Evolutionary conservation across 2,113 vertebrate genomes (phyloP).

Genomic region (Plotosus lineatus): DNA sequence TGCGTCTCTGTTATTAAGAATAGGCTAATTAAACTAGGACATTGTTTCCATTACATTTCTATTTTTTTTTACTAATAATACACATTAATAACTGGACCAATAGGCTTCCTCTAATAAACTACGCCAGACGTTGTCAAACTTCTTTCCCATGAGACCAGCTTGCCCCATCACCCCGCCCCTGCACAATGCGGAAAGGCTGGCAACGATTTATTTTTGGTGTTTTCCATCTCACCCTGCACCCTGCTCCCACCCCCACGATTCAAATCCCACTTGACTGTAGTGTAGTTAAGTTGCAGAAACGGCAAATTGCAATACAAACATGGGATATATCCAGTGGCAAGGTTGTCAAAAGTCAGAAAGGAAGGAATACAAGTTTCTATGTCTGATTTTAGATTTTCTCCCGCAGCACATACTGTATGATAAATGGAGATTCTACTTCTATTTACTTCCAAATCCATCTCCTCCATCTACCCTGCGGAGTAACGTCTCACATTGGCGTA

Average conservation of each 20-base stretch:
- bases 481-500: neutral
- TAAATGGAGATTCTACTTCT: neutral
- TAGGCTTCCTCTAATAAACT: neutral
- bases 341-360: neutral
- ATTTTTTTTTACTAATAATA: neutral
- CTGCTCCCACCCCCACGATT: neutral
- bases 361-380: neutral
- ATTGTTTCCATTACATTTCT: neutral
- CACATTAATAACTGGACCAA: neutral
- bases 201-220: conserved; percentile 6
- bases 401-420: neutral
- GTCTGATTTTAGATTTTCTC: neutral
- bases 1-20: neutral
- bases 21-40: neutral
- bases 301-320: neutral
- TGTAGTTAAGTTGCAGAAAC: neutral
- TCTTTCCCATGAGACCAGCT: neutral
- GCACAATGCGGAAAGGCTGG: neutral
- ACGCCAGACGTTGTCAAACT: neutral
- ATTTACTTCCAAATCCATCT: neutral
- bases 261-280: neutral
- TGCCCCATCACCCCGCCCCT: neutral
- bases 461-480: neutral
- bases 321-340: neutral
- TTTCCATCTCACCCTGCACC: neutral